Conservation (phyloP, 30 jellyfish, hydroid and myxozoan species). For the Aurelia aurita region DNA sequence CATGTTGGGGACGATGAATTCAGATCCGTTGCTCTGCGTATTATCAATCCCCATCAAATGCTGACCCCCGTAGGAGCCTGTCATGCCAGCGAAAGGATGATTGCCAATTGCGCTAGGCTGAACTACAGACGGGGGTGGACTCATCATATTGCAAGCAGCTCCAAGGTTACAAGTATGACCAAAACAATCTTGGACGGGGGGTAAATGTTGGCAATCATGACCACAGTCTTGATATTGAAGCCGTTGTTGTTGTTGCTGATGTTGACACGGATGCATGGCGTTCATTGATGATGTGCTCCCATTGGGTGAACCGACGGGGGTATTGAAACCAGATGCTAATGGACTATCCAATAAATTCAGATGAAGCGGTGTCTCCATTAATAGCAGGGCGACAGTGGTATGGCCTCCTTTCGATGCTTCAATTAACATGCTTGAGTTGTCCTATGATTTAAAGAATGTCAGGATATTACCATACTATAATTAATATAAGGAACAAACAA, state of each 20-base stretch:
- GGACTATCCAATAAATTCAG: constrained; percentile 82
- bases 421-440: constrained; percentile 96
- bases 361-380: constrained; percentile 88
- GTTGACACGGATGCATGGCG: constrained; percentile 58
- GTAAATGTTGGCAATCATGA: constrained; percentile 85
- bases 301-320: constrained; percentile 95
- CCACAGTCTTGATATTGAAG: constrained; percentile 77
- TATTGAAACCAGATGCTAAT: constrained; percentile 82
- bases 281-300: constrained; percentile 28
- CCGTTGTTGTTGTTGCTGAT: constrained; percentile 76
- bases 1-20: constrained; percentile 77
- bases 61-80: constrained; percentile 64
- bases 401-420: constrained; percentile 99
- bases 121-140: constrained; percentile 89
- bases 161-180: constrained; percentile 87
- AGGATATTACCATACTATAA: too few relatives aligned
- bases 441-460: constrained; percentile 45
- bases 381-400: constrained; percentile 89
- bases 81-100: constrained; percentile 70
- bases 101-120: constrained; percentile 84
- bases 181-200: constrained; percentile 78
- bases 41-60: constrained; percentile 58
- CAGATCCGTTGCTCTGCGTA: constrained; percentile 69
- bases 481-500: too few relatives aligned
- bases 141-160: constrained; percentile 51